These are phyloP conservation scores for Siniperca obscura DNA, from an alignment of 2,797 vertebrate genomes.

Conservation along the genomic window DNA sequence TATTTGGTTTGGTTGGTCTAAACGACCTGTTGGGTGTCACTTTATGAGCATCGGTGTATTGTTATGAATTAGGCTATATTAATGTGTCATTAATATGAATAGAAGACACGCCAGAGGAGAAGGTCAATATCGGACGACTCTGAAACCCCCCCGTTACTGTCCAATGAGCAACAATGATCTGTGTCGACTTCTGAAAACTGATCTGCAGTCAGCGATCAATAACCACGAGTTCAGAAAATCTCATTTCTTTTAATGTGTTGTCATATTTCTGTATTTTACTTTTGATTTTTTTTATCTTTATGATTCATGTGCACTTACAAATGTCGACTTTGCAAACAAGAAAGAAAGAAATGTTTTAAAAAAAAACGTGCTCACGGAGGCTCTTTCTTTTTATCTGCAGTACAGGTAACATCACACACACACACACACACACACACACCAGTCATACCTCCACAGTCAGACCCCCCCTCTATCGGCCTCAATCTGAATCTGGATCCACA, in stretches of 20 bases:
- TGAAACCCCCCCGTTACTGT: too few species aligned
- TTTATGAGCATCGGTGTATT: not conserved
- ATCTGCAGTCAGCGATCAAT: not conserved
- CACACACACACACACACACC: not conserved
- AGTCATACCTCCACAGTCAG: constrained; percentile 17
- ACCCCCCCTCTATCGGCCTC: not conserved
- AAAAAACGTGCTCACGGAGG: not conserved
- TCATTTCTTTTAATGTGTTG: not conserved
- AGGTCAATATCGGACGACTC: not conserved
- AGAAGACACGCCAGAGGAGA: not conserved
- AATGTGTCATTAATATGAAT: not conserved
- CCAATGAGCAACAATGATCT: not conserved
- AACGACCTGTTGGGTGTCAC: not conserved
- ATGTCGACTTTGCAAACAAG: too few species aligned
- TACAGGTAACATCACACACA: not conserved
- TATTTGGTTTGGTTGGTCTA: not conserved
- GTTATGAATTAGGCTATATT: not conserved
- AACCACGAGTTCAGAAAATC: not conserved
- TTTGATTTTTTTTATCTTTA: too few species aligned
- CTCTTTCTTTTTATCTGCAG: too few species aligned
- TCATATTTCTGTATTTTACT: not conserved
- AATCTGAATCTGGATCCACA: not conserved
- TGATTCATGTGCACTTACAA: not conserved
- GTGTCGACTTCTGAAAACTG: not conserved
- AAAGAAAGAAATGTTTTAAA: not conserved